These are phyloP conservation scores for Lasioglossum morio DNA, from an alignment of 2,888 invertebrate species.

Conservation along the genomic window DNA sequence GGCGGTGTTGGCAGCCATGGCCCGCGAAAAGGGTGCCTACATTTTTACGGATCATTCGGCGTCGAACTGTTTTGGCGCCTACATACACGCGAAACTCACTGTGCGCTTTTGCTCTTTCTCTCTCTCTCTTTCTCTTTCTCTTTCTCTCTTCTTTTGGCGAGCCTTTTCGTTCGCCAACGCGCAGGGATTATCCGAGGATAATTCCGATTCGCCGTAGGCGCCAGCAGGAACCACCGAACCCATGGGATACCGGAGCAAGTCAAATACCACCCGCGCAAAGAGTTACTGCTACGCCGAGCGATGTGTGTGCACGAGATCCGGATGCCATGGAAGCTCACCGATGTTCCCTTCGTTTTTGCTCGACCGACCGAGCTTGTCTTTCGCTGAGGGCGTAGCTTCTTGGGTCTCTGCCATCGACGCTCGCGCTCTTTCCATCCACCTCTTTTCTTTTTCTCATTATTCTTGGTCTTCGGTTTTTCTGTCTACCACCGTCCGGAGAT, in stretches of 20 bases:
- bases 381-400: conserved; percentile 23
- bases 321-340: conserved; percentile 7
- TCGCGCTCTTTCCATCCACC: background rate
- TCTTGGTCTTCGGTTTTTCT: background rate
- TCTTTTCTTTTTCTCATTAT: background rate
- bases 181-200: conserved; percentile 49
- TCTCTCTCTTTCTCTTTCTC: too few relatives aligned
- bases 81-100: background rate
- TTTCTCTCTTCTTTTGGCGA: background rate
- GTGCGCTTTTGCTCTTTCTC: background rate
- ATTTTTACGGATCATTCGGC: conserved; percentile 65
- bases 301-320: conserved; percentile 26
- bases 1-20: conserved; percentile 44
- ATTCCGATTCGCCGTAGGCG: conserved; percentile 61
- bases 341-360: conserved; percentile 30
- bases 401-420: background rate
- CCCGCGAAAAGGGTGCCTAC: conserved; percentile 9
- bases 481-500: background rate
- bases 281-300: conserved; percentile 54
- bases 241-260: conserved; percentile 57
- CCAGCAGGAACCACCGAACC: conserved; percentile 37
- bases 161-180: conserved; percentile 5
- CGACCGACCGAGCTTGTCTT: conserved; percentile 43
- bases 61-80: conserved; percentile 55
- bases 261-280: conserved; percentile 60